Evolutionary conservation across 2,113 vertebrate genomes (phyloP).

Genomic region (Lycocorax pyrrhopterus): DNA sequence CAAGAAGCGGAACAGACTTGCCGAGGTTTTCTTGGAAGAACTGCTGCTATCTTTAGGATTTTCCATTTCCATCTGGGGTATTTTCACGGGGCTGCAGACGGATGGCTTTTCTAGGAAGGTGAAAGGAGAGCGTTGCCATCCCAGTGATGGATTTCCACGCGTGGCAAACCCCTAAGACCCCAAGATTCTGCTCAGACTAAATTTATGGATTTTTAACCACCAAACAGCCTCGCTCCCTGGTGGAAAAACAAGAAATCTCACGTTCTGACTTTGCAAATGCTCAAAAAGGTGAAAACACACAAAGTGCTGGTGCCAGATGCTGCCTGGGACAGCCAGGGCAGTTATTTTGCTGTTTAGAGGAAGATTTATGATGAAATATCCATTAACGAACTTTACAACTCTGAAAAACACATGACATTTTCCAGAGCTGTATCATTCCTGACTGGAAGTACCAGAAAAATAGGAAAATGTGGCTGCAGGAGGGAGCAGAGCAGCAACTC

Average conservation of each 20-base stretch:
- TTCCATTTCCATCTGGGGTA: slow-evolving; percentile 17
- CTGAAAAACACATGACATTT: background rate
- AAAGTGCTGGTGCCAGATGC: background rate
- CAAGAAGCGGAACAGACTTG: background rate
- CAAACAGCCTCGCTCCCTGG: background rate
- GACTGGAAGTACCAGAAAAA: background rate
- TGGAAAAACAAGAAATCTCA: background rate
- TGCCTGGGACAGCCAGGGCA: background rate
- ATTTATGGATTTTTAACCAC: background rate
- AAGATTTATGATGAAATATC: background rate
- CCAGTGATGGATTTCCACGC: background rate
- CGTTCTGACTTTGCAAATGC: background rate
- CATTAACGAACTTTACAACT: background rate
- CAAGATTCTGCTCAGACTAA: background rate
- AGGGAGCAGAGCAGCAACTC: background rate
- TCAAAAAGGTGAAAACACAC: background rate
- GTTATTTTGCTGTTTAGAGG: background rate
- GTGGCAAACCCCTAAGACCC: background rate
- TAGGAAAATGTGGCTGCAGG: background rate
- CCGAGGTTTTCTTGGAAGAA: background rate
- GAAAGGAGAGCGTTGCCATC: background rate
- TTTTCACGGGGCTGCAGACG: background rate
- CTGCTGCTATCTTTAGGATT: background rate
- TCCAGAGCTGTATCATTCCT: background rate
- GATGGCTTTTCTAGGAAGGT: slow-evolving; percentile 19